phyloP scores from a whole-genome alignment of 2,113 vertebrate species.

The Cettia cetti region DNA sequence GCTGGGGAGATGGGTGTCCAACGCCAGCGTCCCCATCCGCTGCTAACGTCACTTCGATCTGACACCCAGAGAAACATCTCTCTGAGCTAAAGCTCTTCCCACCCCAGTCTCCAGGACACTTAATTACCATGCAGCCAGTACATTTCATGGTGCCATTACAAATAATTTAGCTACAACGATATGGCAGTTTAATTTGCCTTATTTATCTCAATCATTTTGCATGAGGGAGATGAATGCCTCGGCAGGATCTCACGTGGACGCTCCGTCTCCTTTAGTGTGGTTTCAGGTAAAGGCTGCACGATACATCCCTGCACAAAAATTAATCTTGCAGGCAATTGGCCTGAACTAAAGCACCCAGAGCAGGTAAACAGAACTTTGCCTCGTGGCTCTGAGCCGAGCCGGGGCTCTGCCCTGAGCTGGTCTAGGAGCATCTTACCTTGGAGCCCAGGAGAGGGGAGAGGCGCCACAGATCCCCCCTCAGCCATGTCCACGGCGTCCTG shows the following conservation, averaged over 20 bases:
- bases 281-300: not conserved
- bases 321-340: not conserved
- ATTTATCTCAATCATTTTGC: conserved; percentile 19
- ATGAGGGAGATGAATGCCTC: not conserved
- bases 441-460: not conserved
- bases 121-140: not conserved
- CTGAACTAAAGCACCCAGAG: not conserved
- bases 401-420: fast-evolving
- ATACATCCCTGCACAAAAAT: not conserved
- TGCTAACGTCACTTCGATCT: not conserved
- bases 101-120: not conserved
- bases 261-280: not conserved
- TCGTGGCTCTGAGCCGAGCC: fast-evolving
- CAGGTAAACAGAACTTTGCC: not conserved
- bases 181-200: conserved; percentile 3
- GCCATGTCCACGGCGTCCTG: not conserved
- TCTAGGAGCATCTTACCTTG: fast-evolving
- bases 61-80: not conserved
- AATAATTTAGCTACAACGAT: not conserved
- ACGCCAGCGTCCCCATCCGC: not conserved
- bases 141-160: not conserved
- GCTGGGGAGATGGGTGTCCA: not conserved
- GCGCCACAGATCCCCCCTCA: not conserved
- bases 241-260: fast-evolving
- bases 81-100: not conserved